Conservation (phyloP, 2,888 invertebrate genomes). For the Drosophila borborema region DNA sequence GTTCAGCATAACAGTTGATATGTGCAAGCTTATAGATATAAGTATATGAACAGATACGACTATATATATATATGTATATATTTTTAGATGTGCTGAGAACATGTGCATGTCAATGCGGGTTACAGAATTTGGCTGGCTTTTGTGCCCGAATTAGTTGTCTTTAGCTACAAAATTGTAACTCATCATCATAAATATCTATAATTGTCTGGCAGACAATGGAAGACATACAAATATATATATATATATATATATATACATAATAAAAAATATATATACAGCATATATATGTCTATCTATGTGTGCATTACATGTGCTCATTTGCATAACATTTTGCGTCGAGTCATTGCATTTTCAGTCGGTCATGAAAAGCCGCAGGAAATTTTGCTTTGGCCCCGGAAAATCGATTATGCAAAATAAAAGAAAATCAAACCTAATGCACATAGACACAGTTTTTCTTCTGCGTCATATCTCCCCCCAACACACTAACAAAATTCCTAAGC, state of each 20-base stretch:
- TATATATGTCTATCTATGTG: not conserved
- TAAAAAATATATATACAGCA: not conserved
- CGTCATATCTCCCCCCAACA: too few relatives aligned
- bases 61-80: not conserved
- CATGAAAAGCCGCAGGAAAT: conserved; percentile 50
- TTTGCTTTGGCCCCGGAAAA: conserved; percentile 45
- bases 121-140: conserved; percentile 19
- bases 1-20: conserved; percentile 42
- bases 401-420: conserved; percentile 73
- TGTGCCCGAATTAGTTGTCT: conserved; percentile 31
- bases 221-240: conserved; percentile 32
- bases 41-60: not conserved
- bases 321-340: conserved; percentile 61
- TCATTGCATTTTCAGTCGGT: conserved; percentile 65
- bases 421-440: conserved; percentile 46
- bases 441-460: conserved; percentile 13
- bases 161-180: conserved; percentile 51
- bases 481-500: conserved; percentile 26
- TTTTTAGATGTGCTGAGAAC: not conserved
- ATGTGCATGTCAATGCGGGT: conserved; percentile 36
- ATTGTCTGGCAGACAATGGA: conserved; percentile 68
- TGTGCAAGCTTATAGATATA: conserved; percentile 2
- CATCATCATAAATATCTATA: conserved; percentile 70
- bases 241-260: not conserved
- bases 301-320: conserved; percentile 37